These are phyloP conservation scores for Notarius quadriscutis DNA, from an alignment of 2,113 vertebrate species.

Conservation along the genomic window DNA sequence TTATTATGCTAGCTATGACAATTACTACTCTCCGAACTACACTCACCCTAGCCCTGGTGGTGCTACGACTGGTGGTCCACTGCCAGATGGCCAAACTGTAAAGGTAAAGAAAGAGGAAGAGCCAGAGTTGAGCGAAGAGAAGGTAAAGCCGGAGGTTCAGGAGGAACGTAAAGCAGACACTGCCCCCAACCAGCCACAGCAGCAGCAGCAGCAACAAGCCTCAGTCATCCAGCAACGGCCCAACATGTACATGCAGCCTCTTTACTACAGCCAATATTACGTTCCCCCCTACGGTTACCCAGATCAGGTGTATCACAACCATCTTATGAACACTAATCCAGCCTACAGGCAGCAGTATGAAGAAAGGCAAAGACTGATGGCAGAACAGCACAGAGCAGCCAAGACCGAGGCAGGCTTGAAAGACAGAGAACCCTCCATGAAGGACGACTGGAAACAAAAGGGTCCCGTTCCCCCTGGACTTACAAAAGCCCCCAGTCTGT, in stretches of 20 bases:
- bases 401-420: conserved; percentile 84
- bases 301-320: conserved; percentile 92
- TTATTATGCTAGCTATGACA: conserved; percentile 88
- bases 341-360: conserved; percentile 93
- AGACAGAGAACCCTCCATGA: conserved; percentile 84
- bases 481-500: conserved; percentile 89
- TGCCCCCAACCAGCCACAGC: conserved; percentile 63
- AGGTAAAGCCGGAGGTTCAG: conserved; percentile 82
- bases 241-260: conserved; percentile 97
- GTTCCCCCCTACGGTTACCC: conserved; percentile 90
- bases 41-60: conserved; percentile 86
- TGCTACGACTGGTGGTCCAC: conserved; percentile 75
- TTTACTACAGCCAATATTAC: conserved; percentile 98
- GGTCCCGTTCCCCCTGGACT: conserved; percentile 84
- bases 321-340: conserved; percentile 89
- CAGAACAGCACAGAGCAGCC: conserved; percentile 83
- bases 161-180: conserved; percentile 89
- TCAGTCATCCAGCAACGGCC: conserved; percentile 97
- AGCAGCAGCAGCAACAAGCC: conserved; percentile 75
- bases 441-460: conserved; percentile 98
- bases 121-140: conserved; percentile 80
- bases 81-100: conserved; percentile 75
- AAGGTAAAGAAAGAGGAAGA: conserved; percentile 94
- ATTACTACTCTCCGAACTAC: conserved; percentile 93
- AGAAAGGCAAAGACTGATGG: conserved; percentile 86